phyloP scores from a whole-genome alignment of 2,797 vertebrate species.

The Falco berigora region DNA sequence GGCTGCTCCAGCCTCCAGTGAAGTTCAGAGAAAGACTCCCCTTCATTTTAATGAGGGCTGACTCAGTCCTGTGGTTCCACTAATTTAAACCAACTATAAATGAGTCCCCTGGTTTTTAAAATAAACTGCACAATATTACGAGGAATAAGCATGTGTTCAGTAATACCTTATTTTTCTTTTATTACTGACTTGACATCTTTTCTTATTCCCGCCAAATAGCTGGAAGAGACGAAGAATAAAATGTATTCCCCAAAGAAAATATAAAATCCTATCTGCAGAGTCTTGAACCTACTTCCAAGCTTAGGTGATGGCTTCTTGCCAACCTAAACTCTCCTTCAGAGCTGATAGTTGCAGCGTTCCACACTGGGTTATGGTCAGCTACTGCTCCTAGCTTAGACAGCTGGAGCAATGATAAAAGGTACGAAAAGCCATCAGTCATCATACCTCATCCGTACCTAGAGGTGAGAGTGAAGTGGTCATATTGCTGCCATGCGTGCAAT shows the following conservation, averaged over 20 bases:
- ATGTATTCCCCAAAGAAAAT: neutral
- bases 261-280: neutral
- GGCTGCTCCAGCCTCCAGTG: neutral
- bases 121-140: neutral
- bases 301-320: neutral
- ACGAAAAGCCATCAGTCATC: neutral
- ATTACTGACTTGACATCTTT: neutral
- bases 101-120: neutral
- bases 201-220: neutral
- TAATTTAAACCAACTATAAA: conserved; percentile 11
- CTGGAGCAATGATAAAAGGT: neutral
- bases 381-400: neutral
- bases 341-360: neutral
- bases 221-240: neutral
- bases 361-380: neutral
- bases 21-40: neutral
- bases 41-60: neutral
- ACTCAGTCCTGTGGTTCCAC: neutral
- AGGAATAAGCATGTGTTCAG: neutral
- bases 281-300: neutral
- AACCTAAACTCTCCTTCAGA: neutral
- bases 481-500: neutral
- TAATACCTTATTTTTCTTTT: conserved; percentile 1
- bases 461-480: neutral
- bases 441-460: neutral